A percentile compares a stretch with the other conserved stretches of the same genome.
These are phyloP conservation scores for Netelia fuscicornis DNA, from an alignment of 2,888 invertebrate genomes.

Conservation along the genomic window DNA sequence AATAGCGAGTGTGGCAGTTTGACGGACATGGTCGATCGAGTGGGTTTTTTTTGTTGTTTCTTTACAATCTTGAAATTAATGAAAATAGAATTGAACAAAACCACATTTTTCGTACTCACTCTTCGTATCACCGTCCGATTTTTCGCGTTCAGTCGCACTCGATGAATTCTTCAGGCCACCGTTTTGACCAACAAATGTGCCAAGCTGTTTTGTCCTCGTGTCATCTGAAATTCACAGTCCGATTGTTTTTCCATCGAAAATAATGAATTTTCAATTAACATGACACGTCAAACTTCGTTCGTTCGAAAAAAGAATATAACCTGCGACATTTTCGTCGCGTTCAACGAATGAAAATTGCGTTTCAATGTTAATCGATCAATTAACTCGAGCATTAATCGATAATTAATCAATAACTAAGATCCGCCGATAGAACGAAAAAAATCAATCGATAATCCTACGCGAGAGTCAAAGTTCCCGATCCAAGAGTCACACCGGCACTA, in stretches of 20 bases:
- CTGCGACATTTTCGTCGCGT: not conserved
- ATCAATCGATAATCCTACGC: not conserved
- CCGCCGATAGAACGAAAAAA: not conserved
- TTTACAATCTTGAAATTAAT: constrained; percentile 24
- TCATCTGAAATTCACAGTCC: constrained; percentile 79
- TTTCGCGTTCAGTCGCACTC: constrained; percentile 56
- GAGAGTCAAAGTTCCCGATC: not conserved
- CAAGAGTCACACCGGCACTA: not conserved
- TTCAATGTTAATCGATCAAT: not conserved
- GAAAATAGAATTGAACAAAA: not conserved
- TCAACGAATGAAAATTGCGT: not conserved
- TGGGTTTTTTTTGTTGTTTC: constrained; percentile 37
- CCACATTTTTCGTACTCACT: constrained; percentile 67
- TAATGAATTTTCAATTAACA: constrained; percentile 28
- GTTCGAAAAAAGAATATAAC: not conserved
- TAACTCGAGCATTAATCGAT: not conserved
- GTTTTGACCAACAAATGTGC: constrained; percentile 78
- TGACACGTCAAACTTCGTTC: constrained; percentile 18
- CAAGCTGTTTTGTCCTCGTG: constrained; percentile 75
- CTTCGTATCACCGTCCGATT: constrained; percentile 65
- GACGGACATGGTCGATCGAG: constrained; percentile 63
- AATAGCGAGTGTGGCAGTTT: constrained; percentile 12
- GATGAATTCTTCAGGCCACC: constrained; percentile 76
- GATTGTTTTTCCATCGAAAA: constrained; percentile 36
- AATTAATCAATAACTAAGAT: not conserved